Conservation (phyloP, 2,888 invertebrate genomes). For the Mythimna lalbum region DNA sequence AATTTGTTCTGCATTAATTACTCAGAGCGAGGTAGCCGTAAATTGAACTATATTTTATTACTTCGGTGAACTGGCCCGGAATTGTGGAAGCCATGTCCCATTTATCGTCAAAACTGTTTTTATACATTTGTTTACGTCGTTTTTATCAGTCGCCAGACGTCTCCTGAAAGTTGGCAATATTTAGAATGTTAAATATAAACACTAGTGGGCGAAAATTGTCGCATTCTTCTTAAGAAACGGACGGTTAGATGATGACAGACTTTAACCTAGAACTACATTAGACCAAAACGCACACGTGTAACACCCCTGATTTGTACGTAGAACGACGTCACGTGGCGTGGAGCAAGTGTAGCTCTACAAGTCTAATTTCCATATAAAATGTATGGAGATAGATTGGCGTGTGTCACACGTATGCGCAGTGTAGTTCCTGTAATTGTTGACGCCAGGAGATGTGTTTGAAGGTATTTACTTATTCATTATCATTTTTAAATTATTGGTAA, state of each 20-base stretch:
- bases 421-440: background rate
- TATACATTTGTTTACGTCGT: background rate
- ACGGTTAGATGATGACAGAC: background rate
- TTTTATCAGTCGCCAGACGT: background rate
- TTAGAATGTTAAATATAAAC: slow-evolving; percentile 26
- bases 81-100: slow-evolving; percentile 13
- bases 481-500: too few species aligned
- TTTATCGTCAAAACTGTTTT: slow-evolving; percentile 14
- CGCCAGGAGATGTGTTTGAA: background rate
- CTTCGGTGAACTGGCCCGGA: slow-evolving; percentile 28
- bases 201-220: slow-evolving; percentile 25
- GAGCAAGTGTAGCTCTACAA: too few species aligned
- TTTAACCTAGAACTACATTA: too few species aligned
- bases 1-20: slow-evolving; percentile 70
- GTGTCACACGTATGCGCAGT: too few species aligned
- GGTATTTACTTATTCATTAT: background rate
- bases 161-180: slow-evolving; percentile 27
- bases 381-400: too few species aligned
- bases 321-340: too few species aligned
- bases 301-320: too few species aligned
- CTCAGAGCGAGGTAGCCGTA: slow-evolving; percentile 51
- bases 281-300: too few species aligned
- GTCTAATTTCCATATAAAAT: too few species aligned
- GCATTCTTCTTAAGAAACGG: slow-evolving; percentile 2
- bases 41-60: slow-evolving; percentile 65